These are phyloP conservation scores for Ricordea florida DNA, from an alignment of 92 coral and sea anemone species.

Conservation along the genomic window DNA sequence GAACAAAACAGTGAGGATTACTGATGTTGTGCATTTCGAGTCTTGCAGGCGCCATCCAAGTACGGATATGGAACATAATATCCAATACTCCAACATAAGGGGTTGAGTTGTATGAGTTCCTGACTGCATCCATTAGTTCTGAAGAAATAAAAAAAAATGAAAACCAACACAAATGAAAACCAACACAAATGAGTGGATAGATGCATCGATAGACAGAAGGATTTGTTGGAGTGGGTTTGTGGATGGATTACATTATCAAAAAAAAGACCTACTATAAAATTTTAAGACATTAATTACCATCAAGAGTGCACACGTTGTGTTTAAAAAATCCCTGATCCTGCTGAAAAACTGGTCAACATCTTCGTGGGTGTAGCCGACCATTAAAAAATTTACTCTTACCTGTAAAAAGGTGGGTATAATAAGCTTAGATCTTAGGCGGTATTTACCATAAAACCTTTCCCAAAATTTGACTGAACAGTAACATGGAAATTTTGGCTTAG, in stretches of 20 bases:
- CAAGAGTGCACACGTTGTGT: constrained; percentile 26
- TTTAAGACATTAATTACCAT: constrained; percentile 15
- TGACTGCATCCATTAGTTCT: constrained; percentile 19
- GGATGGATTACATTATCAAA: too few species aligned
- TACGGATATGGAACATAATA: constrained; percentile 19
- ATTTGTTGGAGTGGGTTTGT: too few species aligned
- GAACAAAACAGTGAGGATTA: constrained; percentile 34
- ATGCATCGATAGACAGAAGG: too few species aligned
- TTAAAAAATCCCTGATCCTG: constrained; percentile 20
- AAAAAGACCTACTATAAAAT: too few species aligned
- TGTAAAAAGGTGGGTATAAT: constrained; percentile 2
- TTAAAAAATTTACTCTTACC: constrained; percentile 57
- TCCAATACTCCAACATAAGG: constrained; percentile 16
- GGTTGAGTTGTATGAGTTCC: constrained; percentile 11
- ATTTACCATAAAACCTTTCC: too few species aligned
- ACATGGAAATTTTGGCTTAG: too few species aligned
- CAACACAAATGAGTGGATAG: neutral
- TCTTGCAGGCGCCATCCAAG: constrained; percentile 13
- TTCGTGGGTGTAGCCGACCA: constrained; percentile 63
- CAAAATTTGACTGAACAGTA: too few species aligned
- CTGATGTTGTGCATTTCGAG: constrained; percentile 32
- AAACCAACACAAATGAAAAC: too few species aligned
- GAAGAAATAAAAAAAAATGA: neutral
- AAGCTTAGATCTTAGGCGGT: too few species aligned
- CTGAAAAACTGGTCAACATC: constrained; percentile 60